Base-by-base conservation (phyloP, 2,113 vertebrate species). In the Thalassarche chlororhynchos region DNA sequence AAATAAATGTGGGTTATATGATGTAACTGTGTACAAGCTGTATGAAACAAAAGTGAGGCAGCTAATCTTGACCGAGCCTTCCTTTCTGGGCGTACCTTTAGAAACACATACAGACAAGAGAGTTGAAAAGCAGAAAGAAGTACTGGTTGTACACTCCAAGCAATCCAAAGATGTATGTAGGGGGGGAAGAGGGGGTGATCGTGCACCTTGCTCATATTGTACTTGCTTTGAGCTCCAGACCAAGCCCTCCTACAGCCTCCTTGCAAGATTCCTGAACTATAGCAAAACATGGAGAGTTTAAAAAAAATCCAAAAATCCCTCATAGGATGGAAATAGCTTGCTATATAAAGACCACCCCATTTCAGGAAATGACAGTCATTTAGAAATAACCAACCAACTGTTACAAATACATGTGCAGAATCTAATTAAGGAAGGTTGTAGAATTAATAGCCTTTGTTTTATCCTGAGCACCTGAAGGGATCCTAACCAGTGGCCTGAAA, bases 401-500 rank as follows among this genome's bases (percentile, higher is more conserved):
- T 96, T 94, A 76, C 86, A 89, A 96, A 94, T 76, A 57, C 71
- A 51, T 12, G 51, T 36, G 54, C 75, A 93, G 89, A 78, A 89
- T 84, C 71, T 94, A 95, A 96, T 94, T 93, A 96, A 91, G 84
- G 70, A 32, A 89, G 84, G 58, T n/a, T 40, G 40, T 70, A 89
- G 92, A 84, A 94, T 94, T 97, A 96, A 97, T 81, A 92, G 89
- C 71, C 87, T 96, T 95, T 94, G 93, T 92, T 95, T 96, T 74
- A 93, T 40, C 70, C 83, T 11, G 71, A 77, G 83, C 38, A 84
- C 87, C 64, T 75, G 92, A 79, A 75, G 74, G 75, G 79, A 65
- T 74, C 34, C 79, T 74, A 34, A 64, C 32, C 49, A 54, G 77
- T 25, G 52, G 46, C 75, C 51, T 49, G 91, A 60, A 87, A 54